Conservation (phyloP, 37 sponge, comb jelly and placozoan species). For the Crambe crambe region DNA sequence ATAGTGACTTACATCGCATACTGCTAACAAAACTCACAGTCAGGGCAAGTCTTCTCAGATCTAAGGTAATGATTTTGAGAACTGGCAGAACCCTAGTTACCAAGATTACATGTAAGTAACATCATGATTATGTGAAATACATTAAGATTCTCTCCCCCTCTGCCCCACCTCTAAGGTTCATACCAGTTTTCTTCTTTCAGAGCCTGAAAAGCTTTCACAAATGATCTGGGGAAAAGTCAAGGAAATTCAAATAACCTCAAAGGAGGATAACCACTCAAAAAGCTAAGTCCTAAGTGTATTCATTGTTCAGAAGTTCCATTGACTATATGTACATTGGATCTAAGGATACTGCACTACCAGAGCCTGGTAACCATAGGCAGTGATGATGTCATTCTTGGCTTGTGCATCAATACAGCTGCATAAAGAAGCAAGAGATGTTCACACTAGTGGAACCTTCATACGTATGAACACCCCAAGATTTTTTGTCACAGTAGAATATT, state of each 20-base stretch:
- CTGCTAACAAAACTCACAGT: constrained; percentile 14
- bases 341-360: constrained; percentile 77
- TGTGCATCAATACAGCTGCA: constrained; percentile 49
- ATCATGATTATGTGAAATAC: background rate
- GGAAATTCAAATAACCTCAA: no score
- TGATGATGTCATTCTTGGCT: constrained; percentile 2
- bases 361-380: constrained; percentile 59
- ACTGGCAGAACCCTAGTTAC: constrained; percentile 64
- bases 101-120: background rate
- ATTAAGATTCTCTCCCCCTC: background rate
- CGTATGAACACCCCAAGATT: no score
- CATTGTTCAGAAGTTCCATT: background rate
- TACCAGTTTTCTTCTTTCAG: constrained; percentile 93
- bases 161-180: no score
- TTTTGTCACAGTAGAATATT: background rate
- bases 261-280: no score
- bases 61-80: constrained; percentile 40
- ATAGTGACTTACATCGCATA: background rate
- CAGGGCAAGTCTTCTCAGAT: constrained; percentile 67
- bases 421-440: background rate
- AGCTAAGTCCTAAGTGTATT: no score
- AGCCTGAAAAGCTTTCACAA: constrained; percentile 62
- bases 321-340: background rate
- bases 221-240: constrained; percentile 47
- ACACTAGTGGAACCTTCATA: no score